Conservation (phyloP, 2,113 vertebrate species). For the Gymnobelideus leadbeateri region DNA sequence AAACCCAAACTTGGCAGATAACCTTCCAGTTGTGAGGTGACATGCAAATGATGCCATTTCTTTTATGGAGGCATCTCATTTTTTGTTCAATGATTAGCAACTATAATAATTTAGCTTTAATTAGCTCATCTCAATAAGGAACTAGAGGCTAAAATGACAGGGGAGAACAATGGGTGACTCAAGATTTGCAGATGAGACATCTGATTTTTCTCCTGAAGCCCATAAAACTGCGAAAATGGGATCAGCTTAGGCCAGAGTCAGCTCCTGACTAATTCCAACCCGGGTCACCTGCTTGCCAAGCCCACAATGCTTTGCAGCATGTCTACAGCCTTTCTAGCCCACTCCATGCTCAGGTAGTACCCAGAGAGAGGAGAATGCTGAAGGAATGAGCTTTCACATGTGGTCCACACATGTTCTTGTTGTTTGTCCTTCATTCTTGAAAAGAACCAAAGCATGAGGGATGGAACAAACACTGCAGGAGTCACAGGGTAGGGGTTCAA, state of each 20-base stretch:
- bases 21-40: conserved; percentile 51
- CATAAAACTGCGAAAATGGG: fast-evolving
- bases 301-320: neutral
- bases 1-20: conserved; percentile 31
- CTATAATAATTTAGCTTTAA: conserved; percentile 69
- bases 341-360: neutral
- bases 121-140: conserved; percentile 58
- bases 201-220: neutral
- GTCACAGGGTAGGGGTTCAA: neutral
- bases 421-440: no score
- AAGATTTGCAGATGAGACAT: conserved; percentile 52
- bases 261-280: neutral
- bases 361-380: neutral
- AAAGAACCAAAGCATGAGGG: no score
- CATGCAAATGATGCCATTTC: conserved; percentile 42
- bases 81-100: conserved; percentile 65
- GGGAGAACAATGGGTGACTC: conserved; percentile 47
- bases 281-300: neutral
- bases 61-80: neutral
- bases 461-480: neutral
- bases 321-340: neutral
- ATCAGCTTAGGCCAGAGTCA: neutral
- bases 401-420: neutral
- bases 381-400: neutral
- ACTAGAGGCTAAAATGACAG: conserved; percentile 56